These are phyloP conservation scores for Nannospalax galili DNA, from an alignment of 2,113 vertebrate genomes.

Conservation along the genomic window DNA sequence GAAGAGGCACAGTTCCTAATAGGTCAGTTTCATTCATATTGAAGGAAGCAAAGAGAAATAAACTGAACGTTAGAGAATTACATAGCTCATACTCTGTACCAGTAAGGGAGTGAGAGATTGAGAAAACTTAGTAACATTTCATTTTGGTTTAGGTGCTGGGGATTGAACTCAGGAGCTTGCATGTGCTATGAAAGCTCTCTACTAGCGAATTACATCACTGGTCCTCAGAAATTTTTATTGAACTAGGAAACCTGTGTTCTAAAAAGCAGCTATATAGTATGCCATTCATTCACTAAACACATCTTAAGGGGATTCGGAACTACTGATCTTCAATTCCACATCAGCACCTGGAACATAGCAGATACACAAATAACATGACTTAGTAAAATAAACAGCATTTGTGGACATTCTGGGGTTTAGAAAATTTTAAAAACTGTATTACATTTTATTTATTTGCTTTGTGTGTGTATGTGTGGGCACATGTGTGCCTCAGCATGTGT, in stretches of 20 bases:
- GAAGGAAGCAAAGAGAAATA: constrained; percentile 17
- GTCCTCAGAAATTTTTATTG: constrained; percentile 11
- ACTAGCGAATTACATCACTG: not conserved
- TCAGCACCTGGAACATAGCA: not conserved
- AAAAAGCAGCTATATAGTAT: not conserved
- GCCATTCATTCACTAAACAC: not conserved
- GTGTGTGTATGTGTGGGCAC: not conserved
- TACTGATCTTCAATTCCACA: no score
- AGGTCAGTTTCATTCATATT: constrained; percentile 31
- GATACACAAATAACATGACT: constrained; percentile 28
- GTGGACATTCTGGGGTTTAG: not conserved
- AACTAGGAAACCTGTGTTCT: not conserved
- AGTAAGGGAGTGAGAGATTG: not conserved
- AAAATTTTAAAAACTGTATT: not conserved
- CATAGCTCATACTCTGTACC: constrained; percentile 24
- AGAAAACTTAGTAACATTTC: constrained; percentile 6
- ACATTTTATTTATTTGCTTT: not conserved
- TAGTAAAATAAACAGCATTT: not conserved
- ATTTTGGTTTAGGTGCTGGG: not conserved
- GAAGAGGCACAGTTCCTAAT: constrained; percentile 26
- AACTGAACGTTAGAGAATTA: constrained; percentile 38
- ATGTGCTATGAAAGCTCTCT: not conserved
- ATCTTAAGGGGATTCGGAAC: not conserved
- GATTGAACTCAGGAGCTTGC: not conserved
- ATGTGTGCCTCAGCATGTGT: not conserved